These are phyloP conservation scores for Anas platyrhynchos DNA, from an alignment of 2,113 vertebrate genomes.

Conservation along the genomic window DNA sequence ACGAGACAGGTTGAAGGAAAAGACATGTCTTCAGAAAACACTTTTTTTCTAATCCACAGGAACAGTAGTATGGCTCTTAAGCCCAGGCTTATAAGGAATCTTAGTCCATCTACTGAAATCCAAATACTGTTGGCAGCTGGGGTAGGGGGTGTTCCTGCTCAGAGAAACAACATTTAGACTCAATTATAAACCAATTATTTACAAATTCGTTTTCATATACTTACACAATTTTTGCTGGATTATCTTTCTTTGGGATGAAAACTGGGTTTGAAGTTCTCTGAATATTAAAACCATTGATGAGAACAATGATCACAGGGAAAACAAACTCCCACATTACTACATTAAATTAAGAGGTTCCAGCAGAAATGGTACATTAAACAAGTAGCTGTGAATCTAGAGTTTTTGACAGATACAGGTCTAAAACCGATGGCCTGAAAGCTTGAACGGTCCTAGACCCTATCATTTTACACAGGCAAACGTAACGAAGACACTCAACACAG, in stretches of 20 bases:
- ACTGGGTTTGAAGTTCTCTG: background rate
- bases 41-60: background rate
- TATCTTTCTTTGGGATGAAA: background rate
- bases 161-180: background rate
- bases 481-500: background rate
- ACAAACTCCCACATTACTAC: background rate
- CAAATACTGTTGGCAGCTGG: background rate
- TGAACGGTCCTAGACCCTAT: background rate
- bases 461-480: background rate
- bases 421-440: background rate
- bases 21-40: background rate
- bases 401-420: background rate
- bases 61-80: background rate
- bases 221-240: background rate
- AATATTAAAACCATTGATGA: background rate
- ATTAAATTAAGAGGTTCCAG: background rate
- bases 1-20: background rate
- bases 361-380: fast-evolving
- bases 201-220: background rate
- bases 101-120: background rate
- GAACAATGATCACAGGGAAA: background rate
- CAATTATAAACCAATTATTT: background rate
- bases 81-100: background rate
- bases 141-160: background rate
- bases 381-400: background rate